Conservation (phyloP, 2,113 vertebrate species). For the Macheiramphus alcinus region DNA sequence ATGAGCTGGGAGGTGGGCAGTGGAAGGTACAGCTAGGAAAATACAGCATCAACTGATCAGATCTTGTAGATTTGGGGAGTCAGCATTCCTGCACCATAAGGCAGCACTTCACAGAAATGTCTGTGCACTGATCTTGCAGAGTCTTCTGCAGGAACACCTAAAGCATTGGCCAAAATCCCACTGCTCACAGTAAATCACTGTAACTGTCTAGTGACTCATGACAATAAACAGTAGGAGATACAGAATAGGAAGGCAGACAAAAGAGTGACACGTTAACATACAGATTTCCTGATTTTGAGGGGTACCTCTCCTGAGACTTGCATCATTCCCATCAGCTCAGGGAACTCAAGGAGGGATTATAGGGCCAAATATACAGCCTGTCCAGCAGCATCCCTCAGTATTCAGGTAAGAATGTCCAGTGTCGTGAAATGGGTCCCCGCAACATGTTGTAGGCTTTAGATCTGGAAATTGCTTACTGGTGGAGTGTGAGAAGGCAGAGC, state of each 20-base stretch:
- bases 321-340: neutral
- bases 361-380: neutral
- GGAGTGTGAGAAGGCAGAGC: neutral
- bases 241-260: neutral
- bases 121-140: neutral
- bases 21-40: neutral
- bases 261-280: neutral
- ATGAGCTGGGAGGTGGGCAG: neutral
- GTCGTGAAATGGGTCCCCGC: neutral
- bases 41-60: neutral
- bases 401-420: neutral
- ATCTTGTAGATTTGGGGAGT: neutral
- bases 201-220: neutral
- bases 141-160: neutral
- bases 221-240: neutral
- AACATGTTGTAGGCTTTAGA: neutral
- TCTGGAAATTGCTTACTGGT: neutral
- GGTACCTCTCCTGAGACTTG: neutral
- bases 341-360: neutral
- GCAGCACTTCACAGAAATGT: neutral
- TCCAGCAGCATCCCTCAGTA: neutral
- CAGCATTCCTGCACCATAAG: neutral
- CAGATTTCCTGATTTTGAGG: neutral
- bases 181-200: neutral
- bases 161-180: neutral